Conservation (phyloP, 2,888 invertebrate genomes). For the Xiphydria camelus region DNA sequence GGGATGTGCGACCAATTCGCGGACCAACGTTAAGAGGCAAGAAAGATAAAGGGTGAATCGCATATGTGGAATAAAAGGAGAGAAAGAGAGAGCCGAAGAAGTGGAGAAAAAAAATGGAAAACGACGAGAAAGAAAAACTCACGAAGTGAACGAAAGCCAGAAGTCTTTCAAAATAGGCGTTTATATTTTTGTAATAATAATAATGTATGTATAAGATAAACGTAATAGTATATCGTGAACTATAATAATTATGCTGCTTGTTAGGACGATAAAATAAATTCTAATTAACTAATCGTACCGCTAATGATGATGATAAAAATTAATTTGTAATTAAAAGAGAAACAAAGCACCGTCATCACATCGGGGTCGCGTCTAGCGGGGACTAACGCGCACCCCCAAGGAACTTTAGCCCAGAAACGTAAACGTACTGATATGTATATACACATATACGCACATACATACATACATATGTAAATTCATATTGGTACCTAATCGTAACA, state of each 20-base stretch:
- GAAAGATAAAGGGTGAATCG: too few relatives aligned
- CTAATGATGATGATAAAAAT: constrained; percentile 32
- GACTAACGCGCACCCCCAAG: constrained; percentile 37
- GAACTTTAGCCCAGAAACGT: constrained; percentile 54
- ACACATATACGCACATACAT: constrained; percentile 10
- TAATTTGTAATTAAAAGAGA: constrained; percentile 40
- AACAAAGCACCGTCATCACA: constrained; percentile 57
- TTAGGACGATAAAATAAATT: constrained; percentile 48
- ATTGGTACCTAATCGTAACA: constrained; percentile 1
- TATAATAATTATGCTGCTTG: constrained; percentile 34
- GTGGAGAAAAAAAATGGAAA: neutral
- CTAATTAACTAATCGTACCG: constrained; percentile 42
- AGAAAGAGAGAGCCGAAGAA: neutral
- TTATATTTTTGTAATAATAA: constrained; percentile 47
- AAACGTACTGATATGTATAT: constrained; percentile 20
- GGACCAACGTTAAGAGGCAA: too few relatives aligned
- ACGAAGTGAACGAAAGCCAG: constrained; percentile 1
- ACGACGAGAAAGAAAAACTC: neutral
- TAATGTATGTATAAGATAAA: constrained; percentile 43
- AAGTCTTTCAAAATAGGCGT: constrained; percentile 49
- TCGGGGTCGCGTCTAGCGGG: constrained; percentile 40
- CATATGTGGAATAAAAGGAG: too few relatives aligned
- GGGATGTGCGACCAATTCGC: too few relatives aligned
- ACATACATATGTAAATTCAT: constrained; percentile 3
- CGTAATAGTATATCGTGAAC: constrained; percentile 33